Evolutionary conservation across 2,888 invertebrate genomes (phyloP), one percentile per base, ranked within the genome.

Genomic region (Drymonia ruficornis): DNA sequence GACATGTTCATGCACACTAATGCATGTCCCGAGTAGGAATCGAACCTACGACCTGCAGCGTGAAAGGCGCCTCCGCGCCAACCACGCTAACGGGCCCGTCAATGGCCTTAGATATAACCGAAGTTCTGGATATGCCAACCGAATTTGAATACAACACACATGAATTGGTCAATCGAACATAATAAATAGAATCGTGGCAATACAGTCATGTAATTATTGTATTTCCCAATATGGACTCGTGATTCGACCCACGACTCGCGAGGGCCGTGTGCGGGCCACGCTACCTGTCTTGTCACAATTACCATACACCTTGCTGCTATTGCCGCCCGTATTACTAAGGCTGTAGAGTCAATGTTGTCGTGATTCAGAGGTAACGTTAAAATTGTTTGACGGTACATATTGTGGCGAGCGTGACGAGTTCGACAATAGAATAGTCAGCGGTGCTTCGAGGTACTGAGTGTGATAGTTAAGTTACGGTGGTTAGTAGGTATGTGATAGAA

Each of bases 201-300:
- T 61, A 62, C 70, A 72, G 70, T 65, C 67, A 72, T 67, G 59
- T 63, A 57, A 74, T n/a, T n/a, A n/a, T 76, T 76, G 70, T 74
- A 69, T 73, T 73, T 73, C 72, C 51, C 56, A 56, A 65, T 74
- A 73, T 69, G 69, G 63, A 68, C 59, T 76, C 76, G 76, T 76
- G 76, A 72, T 63, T 60, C 59, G 65, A 60, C 50, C 61, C 65
- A 68, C 64, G 72, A 70, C 59, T 74, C 76, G 74, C 73, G 72
- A 73, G 69, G 64, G 59, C 50, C 56, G 74, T 72, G 74, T 70
- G 70, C 62, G 65, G 67, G 61, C 67, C 63, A 65, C 66, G 59
- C 64, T 59, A 68, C 67, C 65, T 73, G 74, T 67, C 71, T 63
- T 74, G 70, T 71, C 68, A 64, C 63, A 62, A 52, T 45, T 16